Base-by-base conservation (phyloP, 2,797 vertebrate genomes). In the Protosalanx chinensis region DNA sequence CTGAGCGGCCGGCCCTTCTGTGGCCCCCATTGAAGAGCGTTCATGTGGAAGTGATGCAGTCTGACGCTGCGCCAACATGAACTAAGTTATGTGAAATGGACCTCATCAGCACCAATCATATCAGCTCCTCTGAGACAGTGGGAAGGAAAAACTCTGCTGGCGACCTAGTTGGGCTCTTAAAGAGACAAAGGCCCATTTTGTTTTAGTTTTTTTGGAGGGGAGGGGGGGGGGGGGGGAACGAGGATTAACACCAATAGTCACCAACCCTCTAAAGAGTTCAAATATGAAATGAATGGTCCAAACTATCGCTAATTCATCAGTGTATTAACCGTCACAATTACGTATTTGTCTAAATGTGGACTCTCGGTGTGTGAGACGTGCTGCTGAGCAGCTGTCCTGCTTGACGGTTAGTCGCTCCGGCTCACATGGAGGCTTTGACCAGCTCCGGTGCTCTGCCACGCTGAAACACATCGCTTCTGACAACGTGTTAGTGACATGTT, bases 141-240 rank as follows among this genome's bases (percentile, higher is more conserved):
- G 82, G 86, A 82, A 81, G 83, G 85, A 78, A 85, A 85, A 83
- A 79, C 77, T 76, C 3, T 56, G 53, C 66, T 70, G 51, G 77
- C 84, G 88, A 86, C 89, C 90, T 89, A 89, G 78, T 86, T 90
- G 85, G 58, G 63, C 64, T 80, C 81, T 92, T 88, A 86, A 89
- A 88, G 90, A 84, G 86, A 84, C 84, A 71, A 30, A 57, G 60
- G 29, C 65, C 53, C 49, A 6, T 64, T 88, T 73, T 76, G 77
- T 74, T 27, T 27, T n/a, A 41, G 10, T 13, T 46, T 41, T 46
- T 13, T 3, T 8, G 41, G 12, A 35, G 33, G 33, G 33, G 41
- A 1, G 23, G 23, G 23, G 23, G 23, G 23, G 23, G 23, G 13
- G 16, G 6, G 20, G 29, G 23, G 23, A 1, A 27, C 23, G 41